These are phyloP conservation scores for Achatina immaculata DNA, from an alignment of 1,140 invertebrate species.

Conservation along the genomic window DNA sequence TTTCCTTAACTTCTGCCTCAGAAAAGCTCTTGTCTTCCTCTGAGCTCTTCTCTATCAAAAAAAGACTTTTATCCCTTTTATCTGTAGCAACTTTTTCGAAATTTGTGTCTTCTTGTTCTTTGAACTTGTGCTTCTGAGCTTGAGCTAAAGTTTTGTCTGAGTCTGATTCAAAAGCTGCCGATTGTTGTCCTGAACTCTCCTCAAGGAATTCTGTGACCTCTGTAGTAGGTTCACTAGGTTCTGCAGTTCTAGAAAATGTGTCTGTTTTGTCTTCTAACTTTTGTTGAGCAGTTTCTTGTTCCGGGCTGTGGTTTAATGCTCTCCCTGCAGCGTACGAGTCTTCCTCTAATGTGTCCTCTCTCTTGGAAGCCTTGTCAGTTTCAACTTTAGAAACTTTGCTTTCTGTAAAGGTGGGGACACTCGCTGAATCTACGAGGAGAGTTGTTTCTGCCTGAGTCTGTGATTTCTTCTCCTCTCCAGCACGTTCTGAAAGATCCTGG, in stretches of 20 bases:
- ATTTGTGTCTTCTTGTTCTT: background rate
- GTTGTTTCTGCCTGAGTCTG: conserved; percentile 60
- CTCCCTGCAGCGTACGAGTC: background rate
- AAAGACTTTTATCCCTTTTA: background rate
- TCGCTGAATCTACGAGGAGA: conserved; percentile 79
- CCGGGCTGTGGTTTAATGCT: background rate
- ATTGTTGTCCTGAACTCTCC: background rate
- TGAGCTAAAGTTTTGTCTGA: background rate
- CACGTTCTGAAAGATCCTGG: background rate
- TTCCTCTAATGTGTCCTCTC: background rate
- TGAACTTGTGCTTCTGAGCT: background rate
- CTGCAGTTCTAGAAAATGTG: too few relatives aligned
- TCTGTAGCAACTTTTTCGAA: too few relatives aligned
- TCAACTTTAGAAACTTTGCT: background rate
- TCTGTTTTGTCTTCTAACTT: background rate
- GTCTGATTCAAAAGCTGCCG: background rate
- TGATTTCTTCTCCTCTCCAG: background rate
- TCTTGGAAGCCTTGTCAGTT: background rate
- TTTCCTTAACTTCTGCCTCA: background rate
- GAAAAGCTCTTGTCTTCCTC: background rate
- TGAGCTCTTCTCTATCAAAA: background rate
- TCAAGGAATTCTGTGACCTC: too few relatives aligned
- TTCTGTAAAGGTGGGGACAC: background rate
- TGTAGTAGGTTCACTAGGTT: background rate
- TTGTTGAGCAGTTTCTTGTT: background rate